These are phyloP conservation scores for Sebastolobus alascanus DNA, from an alignment of 2,797 vertebrate genomes.

Conservation along the genomic window DNA sequence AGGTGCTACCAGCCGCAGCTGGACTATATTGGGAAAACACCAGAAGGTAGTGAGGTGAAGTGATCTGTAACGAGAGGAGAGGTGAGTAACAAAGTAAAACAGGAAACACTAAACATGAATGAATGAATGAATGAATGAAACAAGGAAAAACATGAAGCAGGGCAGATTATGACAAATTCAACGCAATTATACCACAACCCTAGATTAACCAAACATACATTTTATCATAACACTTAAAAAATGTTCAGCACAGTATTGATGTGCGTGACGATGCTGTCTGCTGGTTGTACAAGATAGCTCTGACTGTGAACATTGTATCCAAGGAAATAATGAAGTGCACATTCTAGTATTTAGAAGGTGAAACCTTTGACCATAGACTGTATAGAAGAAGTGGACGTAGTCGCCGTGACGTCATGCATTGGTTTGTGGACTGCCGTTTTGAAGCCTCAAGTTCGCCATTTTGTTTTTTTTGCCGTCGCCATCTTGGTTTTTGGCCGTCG, in stretches of 20 bases:
- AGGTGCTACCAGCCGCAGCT: too few relatives aligned
- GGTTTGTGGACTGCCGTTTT: too few relatives aligned
- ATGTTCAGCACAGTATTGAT: neutral
- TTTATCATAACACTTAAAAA: neutral
- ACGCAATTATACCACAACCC: neutral
- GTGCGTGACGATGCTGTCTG: neutral
- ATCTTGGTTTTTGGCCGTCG: too few relatives aligned
- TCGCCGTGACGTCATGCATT: too few relatives aligned
- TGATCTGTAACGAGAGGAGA: neutral
- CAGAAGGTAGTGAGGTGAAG: neutral
- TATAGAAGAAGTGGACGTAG: too few relatives aligned
- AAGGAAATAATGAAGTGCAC: neutral
- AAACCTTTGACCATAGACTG: conserved; percentile 14
- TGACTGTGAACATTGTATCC: neutral
- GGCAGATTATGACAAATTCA: neutral
- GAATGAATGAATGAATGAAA: neutral
- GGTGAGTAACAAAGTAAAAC: neutral
- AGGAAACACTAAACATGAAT: neutral
- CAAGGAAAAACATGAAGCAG: neutral
- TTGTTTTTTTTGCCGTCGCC: too few relatives aligned
- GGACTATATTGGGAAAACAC: neutral
- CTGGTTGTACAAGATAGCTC: neutral
- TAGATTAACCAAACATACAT: neutral
- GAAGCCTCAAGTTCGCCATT: too few relatives aligned
- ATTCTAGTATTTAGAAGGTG: conserved; percentile 16